Base-by-base conservation (phyloP, 1,140 invertebrate species). In the Dinothrombium tinctorium region DNA sequence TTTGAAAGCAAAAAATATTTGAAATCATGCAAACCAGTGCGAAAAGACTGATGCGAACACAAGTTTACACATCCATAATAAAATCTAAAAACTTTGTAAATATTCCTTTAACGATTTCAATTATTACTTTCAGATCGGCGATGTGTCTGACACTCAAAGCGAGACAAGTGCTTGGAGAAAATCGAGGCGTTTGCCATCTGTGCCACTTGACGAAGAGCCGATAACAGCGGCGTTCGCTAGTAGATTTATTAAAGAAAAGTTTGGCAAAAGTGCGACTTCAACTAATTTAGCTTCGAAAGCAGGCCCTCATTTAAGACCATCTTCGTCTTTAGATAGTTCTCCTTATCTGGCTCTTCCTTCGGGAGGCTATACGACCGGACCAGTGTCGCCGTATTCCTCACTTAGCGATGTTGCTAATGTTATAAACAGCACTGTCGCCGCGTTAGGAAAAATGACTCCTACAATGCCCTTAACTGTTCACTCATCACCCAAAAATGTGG, bases 121-220 rank as follows among this genome's bases (percentile, higher is more conserved):
- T 32, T 12, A 6, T 5, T 32, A 12, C 4, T 32, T 12, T 32
- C 1, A 35, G 5, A 19, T 20, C 14, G 24, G 11, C 19, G 24
- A 39, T 5, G 4, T n/a, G 5, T 25, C 21, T 12, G 43, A 41
- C n/a, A 32, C 43, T 25, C 29, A 37, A 37, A 37, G 33, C 24
- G 41, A 43, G n/a, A n/a, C 31, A 11, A 14, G 23, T 8, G 33
- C 33, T 1, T 15, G 21, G 21, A 33, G 28, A 20, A 36, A 40
- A 9, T 35, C 35, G 17, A 53, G 68, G 20, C 51, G 69, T 28
- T 53, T 70, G 15, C 68, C 69, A 2, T 56, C 64, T 14, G 60
- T 70, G 26, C 69, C 69, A 2, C 51, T 62, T 1, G 65, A 67
- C 38, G 68, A 69, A 48, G 66, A 68, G 47, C 64, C 65, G 1